A percentile compares a stretch with the other conserved stretches of the same genome.
These are phyloP conservation scores for Eristalis intricaria DNA, from an alignment of 2,888 invertebrate species.

Conservation along the genomic window DNA sequence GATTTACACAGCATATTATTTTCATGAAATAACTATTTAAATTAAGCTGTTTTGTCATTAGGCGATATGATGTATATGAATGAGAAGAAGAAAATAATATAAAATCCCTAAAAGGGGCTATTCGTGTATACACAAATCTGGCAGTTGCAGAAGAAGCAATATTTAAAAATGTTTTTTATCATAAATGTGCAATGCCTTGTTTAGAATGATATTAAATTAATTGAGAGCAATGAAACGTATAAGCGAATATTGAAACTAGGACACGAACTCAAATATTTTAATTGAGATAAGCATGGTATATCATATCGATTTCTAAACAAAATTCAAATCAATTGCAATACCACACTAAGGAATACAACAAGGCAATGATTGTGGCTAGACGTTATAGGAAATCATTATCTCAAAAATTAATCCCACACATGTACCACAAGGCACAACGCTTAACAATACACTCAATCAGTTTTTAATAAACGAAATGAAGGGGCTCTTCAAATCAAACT, in stretches of 20 bases:
- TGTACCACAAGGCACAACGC: not conserved
- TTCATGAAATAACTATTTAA: slow-evolving; percentile 34
- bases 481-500: not conserved
- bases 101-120: not conserved
- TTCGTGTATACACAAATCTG: no score
- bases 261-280: no score
- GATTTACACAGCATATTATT: slow-evolving; percentile 38
- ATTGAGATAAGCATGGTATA: no score
- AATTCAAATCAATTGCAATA: no score
- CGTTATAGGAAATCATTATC: not conserved
- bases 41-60: not conserved
- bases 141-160: no score
- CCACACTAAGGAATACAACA: no score
- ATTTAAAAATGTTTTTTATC: no score
- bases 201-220: no score
- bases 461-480: not conserved
- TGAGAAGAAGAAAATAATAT: not conserved
- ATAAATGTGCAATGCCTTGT: no score
- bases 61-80: not conserved
- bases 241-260: no score
- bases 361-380: not conserved
- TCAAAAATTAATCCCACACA: not conserved
- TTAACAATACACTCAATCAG: not conserved
- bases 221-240: no score
- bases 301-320: no score